A percentile compares a stretch with the other conserved stretches of the same genome.
These are phyloP conservation scores for Adelognathus sp. DNA, from an alignment of 2,888 invertebrate genomes.

Conservation along the genomic window DNA sequence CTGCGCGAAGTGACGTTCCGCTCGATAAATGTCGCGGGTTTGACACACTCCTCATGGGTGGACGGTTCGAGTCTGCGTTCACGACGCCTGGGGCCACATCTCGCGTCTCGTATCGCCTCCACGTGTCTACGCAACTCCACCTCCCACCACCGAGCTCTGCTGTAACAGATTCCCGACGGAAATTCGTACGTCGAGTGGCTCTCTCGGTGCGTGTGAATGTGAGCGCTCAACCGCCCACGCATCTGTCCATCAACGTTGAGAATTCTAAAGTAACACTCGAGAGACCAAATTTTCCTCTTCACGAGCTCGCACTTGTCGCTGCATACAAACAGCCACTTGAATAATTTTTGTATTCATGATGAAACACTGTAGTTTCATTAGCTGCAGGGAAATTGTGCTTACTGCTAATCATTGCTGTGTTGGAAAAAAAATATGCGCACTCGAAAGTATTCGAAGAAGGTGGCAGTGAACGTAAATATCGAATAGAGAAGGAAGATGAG, in stretches of 20 bases:
- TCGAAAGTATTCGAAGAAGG: no score
- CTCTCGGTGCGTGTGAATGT: neutral
- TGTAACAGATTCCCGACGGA: constrained; percentile 31
- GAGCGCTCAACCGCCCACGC: constrained; percentile 49
- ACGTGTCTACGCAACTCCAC: constrained; percentile 14
- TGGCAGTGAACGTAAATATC: no score
- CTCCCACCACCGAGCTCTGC: neutral
- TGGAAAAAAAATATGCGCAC: constrained; percentile 13
- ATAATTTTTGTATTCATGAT: constrained; percentile 7
- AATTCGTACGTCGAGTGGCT: constrained; percentile 33
- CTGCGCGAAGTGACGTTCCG: constrained; percentile 65
- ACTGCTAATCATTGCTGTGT: constrained; percentile 33
- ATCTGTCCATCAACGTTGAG: constrained; percentile 41
- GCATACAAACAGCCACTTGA: constrained; percentile 4
- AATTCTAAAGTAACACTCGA: constrained; percentile 30
- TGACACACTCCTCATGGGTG: constrained; percentile 69
- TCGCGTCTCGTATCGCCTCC: neutral
- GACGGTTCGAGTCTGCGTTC: neutral
- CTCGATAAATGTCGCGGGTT: constrained; percentile 74
- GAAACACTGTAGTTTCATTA: constrained; percentile 29
- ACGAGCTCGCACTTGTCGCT: neutral
- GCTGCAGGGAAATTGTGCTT: constrained; percentile 46
- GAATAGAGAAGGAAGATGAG: no score
- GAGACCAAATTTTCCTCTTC: constrained; percentile 15
- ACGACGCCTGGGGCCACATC: constrained; percentile 41